Base-by-base conservation (phyloP, 2,888 invertebrate genomes). In the Serripes groenlandicus region DNA sequence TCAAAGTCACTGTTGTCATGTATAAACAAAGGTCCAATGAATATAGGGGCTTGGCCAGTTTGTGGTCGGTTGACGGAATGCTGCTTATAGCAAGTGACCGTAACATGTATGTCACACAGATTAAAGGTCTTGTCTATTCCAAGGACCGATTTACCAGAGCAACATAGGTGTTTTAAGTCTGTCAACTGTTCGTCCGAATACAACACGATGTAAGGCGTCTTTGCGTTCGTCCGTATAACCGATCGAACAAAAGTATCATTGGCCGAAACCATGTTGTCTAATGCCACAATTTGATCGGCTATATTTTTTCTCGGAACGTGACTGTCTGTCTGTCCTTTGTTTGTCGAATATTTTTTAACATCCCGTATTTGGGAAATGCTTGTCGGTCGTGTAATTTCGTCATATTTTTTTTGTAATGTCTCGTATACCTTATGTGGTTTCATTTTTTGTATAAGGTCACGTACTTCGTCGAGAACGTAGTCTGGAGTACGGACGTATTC, bases 1-100 rank as follows among this genome's bases (percentile, higher is more conserved):
- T 79, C 83, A 72, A 73, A 83, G 56, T 87, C 81, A 69, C 75
- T 83, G 52, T 81, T 83, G 54, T 82, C 78, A 26, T 84, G 82
- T 7, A 85, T 78, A 23, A 78, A 86, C 54, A 86, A 49, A 2
- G 83, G 82, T 28, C 84, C 84, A 7, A 82, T 1, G 58, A 82
- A 88, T 15, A 84, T 54, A 5, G 84, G 87, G 1, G 71, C 56
- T 42, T 75, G 70, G 2, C 23, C 49, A 1, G 73, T 71, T 15
- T 37, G 28, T 49, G 11, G 28, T 28, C 52, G 9, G 5, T n/a
- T 23, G 23, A 54, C 54, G 5, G 54, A 54, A 54, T 21, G 54
- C 23, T 54, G 54, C 23, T 71, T 80, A 49, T 75, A 80, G 26
- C 80, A 76, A 7, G 78, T 73, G 15, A 73, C 42, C 5, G 81